These are phyloP conservation scores for Amblyopsis rosae DNA, from an alignment of 2,113 vertebrate genomes.

Conservation along the genomic window DNA sequence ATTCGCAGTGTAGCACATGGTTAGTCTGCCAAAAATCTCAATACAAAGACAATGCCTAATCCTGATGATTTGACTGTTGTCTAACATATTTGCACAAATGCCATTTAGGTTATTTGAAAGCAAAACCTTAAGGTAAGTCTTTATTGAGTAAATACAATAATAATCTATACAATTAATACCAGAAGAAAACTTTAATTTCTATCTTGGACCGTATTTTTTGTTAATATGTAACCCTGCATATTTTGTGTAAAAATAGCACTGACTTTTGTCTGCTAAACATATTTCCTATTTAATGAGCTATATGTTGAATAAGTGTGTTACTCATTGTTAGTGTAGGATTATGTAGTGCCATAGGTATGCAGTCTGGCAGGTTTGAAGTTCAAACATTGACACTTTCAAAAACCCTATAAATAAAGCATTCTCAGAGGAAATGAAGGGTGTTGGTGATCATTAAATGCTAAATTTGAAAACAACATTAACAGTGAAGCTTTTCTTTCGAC, in stretches of 20 bases:
- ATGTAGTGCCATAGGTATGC: constrained; percentile 14
- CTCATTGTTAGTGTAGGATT: constrained; percentile 51
- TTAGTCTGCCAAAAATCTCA: constrained; percentile 50
- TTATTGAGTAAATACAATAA: no score
- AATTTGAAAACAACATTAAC: no score
- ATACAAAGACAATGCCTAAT: constrained; percentile 48
- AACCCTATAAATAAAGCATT: constrained; percentile 22
- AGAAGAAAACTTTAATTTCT: no score
- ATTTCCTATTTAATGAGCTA: constrained; percentile 62
- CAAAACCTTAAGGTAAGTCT: not conserved
- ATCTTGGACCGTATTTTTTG: constrained; percentile 6
- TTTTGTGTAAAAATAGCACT: constrained; percentile 53
- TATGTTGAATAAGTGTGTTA: constrained; percentile 35
- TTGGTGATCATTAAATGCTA: constrained; percentile 20
- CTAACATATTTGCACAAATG: constrained; percentile 50
- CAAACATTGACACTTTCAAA: constrained; percentile 39
- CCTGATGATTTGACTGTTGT: constrained; percentile 46
- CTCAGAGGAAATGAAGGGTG: constrained; percentile 14
- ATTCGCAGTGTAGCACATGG: constrained; percentile 14
- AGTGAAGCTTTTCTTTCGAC: no score
- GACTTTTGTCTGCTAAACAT: constrained; percentile 34
- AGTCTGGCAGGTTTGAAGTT: constrained; percentile 33
- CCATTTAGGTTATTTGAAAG: constrained; percentile 39
- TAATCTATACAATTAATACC: no score
- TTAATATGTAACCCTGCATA: constrained; percentile 40